Conservation (phyloP, 2,888 invertebrate genomes). For the Adela reaumurella region DNA sequence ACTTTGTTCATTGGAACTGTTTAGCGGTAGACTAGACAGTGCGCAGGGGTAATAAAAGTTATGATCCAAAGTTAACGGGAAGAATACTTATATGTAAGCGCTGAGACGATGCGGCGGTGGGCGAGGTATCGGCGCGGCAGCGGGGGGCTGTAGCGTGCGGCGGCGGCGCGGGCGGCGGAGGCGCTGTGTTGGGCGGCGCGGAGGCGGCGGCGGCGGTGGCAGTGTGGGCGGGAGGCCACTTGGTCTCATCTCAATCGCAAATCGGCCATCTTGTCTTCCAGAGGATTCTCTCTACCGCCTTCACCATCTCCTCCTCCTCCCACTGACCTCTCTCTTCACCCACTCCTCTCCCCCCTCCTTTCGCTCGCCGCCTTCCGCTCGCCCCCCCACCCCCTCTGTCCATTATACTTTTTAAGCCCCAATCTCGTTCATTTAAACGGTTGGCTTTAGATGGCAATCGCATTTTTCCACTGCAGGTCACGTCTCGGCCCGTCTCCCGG, state of each 20-base stretch:
- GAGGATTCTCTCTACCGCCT: constrained; percentile 19
- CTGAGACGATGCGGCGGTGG: too few relatives aligned
- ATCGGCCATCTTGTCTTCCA: constrained; percentile 49
- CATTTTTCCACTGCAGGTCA: constrained; percentile 69
- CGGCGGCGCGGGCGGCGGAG: constrained; percentile 18
- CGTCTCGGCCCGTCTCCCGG: constrained; percentile 58
- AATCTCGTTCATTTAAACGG: constrained; percentile 69
- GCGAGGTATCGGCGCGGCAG: too few relatives aligned
- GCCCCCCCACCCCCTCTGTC: constrained; percentile 29
- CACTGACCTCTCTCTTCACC: constrained; percentile 21
- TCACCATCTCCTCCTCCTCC: constrained; percentile 40
- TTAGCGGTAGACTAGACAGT: too few relatives aligned
- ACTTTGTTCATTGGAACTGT: too few relatives aligned
- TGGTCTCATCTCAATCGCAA: constrained; percentile 55
- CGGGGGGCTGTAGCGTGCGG: background rate
- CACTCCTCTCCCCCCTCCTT: constrained; percentile 16
- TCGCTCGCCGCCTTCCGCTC: constrained; percentile 39
- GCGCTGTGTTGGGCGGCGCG: constrained; percentile 20
- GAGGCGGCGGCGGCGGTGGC: constrained; percentile 13
- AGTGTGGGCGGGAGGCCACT: constrained; percentile 15
- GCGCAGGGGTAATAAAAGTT: too few relatives aligned
- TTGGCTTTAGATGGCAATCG: constrained; percentile 69
- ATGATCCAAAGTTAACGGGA: too few relatives aligned
- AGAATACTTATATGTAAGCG: too few relatives aligned
- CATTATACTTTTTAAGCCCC: constrained; percentile 73